Base-by-base conservation (phyloP, 2,888 invertebrate species). In the Meghimatium bilineatum region DNA sequence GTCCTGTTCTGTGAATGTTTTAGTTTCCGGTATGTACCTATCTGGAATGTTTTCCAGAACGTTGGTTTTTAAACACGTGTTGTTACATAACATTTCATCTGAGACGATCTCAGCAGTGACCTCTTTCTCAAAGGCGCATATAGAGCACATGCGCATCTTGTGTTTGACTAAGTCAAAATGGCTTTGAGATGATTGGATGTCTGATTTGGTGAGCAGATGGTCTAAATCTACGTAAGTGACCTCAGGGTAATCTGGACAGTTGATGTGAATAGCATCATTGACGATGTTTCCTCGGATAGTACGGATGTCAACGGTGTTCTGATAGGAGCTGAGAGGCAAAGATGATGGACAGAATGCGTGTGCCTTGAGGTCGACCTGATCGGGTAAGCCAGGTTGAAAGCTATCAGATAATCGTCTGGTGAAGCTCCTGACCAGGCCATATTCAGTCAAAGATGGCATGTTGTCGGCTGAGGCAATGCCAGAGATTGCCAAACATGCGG, bases 231-330 rank as follows among this genome's bases (percentile, higher is more conserved):
- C 84, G 49, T 85, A 85, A 26, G 88, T 88, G 72, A 88, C 85
- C 77, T 88, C 88, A 67, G 88, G 88, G 76, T 85, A 87, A 12
- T 82, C 85, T 0, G 82, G 77, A 80, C 88, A 88, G 83, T 87
- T 86, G 69, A 88, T 86, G 66, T 86, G 87, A 69, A 88, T 85
- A 32, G 80, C 80, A 82, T 86, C 86, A 36, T 49, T 29, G 17
- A 60, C 63, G 38, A 79, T 71, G 49, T 71, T 63, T 29, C 83
- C 81, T 6, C 66, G 56, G 20, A 85, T 82, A 6, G 83, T 36
- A 60, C 78, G 77, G 63, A 85, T 78, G 76, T 67, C 69, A 5
- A 86, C 77, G 5, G 85, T 79, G 67, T 56, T 84, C 79, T 85
- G 84, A 36, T 81, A 86, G 0, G 87, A 87, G n/a, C 80, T 80